Percentiles rank a stretch among this genome's conserved stretches.
Evolutionary conservation across 2,113 vertebrate genomes (phyloP).

Genomic region (Tor tambroides): DNA sequence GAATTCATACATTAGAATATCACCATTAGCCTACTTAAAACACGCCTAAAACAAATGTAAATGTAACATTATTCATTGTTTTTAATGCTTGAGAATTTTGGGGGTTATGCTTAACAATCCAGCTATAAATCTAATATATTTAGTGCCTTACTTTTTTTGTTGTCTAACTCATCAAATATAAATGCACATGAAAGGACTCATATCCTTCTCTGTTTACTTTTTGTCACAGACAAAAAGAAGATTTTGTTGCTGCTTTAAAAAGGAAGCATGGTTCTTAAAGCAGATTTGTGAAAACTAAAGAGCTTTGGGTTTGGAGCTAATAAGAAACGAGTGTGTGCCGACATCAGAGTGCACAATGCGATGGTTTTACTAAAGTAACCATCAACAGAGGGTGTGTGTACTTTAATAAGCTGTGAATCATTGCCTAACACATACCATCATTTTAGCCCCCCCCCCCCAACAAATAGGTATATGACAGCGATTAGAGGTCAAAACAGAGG

Average conservation of each 20-base stretch:
- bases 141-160: background rate
- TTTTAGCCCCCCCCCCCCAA: background rate
- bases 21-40: background rate
- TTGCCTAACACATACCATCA: background rate
- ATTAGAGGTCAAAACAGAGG: background rate
- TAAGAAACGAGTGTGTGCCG: background rate
- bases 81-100: background rate
- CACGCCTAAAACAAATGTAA: background rate
- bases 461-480: background rate
- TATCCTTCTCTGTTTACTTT: background rate
- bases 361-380: constrained; percentile 4
- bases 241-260: background rate
- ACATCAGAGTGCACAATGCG: background rate
- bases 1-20: background rate
- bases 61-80: background rate
- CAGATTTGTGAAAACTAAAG: background rate
- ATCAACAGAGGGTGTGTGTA: background rate
- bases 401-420: background rate
- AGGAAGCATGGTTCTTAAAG: background rate
- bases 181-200: background rate
- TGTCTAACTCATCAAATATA: background rate
- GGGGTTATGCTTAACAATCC: background rate
- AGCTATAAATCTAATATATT: background rate
- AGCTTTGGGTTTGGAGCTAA: background rate
- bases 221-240: background rate